phyloP scores from a whole-genome alignment of 2,888 invertebrate genomes.

The Parnassius smintheus region DNA sequence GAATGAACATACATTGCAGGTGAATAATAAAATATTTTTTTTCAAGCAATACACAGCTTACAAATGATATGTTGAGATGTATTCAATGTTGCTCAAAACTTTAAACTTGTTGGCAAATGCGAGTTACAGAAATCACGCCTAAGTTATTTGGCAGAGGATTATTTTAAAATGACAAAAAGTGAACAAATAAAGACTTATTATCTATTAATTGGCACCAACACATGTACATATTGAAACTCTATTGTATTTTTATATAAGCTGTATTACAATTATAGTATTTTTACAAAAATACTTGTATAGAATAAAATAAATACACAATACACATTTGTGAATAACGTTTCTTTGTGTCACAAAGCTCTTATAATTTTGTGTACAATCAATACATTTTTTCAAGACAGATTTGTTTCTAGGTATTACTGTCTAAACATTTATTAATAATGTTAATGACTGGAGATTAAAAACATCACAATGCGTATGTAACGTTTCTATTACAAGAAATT shows the following conservation, averaged over 20 bases:
- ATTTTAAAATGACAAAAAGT: constrained; percentile 23
- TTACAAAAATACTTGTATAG: no score
- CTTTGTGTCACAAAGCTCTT: no score
- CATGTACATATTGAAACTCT: constrained; percentile 33
- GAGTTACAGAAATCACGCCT: background rate
- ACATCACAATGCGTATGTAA: no score
- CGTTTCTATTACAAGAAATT: background rate
- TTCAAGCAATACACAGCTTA: constrained; percentile 37
- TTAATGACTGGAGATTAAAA: background rate
- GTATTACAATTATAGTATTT: background rate
- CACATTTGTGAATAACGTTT: no score
- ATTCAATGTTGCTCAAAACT: constrained; percentile 1
- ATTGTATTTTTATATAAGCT: background rate
- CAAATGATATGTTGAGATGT: constrained; percentile 26
- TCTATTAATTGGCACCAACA: constrained; percentile 60
- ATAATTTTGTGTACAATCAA: no score
- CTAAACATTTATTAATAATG: no score
- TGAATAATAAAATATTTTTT: constrained; percentile 47
- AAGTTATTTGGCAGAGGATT: constrained; percentile 10
- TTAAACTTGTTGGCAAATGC: constrained; percentile 13
- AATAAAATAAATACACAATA: no score
- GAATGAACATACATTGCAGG: constrained; percentile 47
- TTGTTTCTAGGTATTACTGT: background rate
- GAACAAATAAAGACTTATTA: constrained; percentile 41
- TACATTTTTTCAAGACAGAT: no score